phyloP scores from a whole-genome alignment of 1,140 invertebrate species.

The Anoplolepis gracilipes region DNA sequence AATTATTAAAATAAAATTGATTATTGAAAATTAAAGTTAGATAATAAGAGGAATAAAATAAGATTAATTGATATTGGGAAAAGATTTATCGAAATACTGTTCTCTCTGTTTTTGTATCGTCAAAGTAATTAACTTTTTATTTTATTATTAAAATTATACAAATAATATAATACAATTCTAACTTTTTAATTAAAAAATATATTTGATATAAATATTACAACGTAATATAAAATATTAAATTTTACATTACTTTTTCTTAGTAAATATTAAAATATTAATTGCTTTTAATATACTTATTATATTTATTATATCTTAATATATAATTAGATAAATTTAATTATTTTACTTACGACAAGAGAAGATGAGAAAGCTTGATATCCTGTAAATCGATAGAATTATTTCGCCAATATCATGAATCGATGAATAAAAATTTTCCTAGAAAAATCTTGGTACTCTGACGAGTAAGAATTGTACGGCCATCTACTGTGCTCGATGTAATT shows the following conservation, averaged over 20 bases:
- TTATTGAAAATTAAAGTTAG: slow-evolving; percentile 7
- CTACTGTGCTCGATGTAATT: not conserved
- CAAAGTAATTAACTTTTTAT: slow-evolving; percentile 4
- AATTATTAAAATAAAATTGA: too few relatives aligned
- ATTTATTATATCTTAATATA: too few relatives aligned
- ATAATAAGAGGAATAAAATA: slow-evolving; percentile 11
- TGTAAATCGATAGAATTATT: not conserved
- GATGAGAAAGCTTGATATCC: not conserved
- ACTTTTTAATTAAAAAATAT: too few relatives aligned
- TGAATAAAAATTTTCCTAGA: not conserved
- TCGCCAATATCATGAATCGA: not conserved
- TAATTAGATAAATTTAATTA: not conserved
- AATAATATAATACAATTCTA: too few relatives aligned
- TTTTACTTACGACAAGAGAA: not conserved
- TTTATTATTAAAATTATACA: not conserved
- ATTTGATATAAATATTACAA: too few relatives aligned
- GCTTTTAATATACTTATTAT: not conserved
- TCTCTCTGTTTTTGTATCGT: not conserved
- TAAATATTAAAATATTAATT: too few relatives aligned
- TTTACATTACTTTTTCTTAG: too few relatives aligned
- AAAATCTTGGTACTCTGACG: not conserved
- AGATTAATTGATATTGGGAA: slow-evolving; percentile 18
- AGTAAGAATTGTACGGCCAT: slow-evolving; percentile 3
- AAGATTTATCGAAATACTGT: slow-evolving; percentile 13
- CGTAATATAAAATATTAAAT: too few relatives aligned